Evolutionary conservation across 2,888 invertebrate genomes (phyloP), one percentile per base, ranked within the genome.

Genomic region (Chironomus tentans): DNA sequence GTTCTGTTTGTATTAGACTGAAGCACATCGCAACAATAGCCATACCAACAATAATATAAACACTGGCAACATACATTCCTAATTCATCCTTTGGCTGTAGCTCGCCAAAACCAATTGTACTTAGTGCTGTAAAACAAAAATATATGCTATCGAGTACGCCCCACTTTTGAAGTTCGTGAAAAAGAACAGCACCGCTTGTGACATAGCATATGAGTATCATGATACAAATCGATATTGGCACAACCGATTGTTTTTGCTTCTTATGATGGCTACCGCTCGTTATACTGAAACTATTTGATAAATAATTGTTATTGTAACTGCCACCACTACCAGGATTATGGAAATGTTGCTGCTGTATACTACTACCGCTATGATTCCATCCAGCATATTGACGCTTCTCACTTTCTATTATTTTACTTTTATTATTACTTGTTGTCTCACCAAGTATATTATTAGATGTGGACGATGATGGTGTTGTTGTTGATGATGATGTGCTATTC

Each of bases 111-210:
- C 94, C 93, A 79, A 94, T 93, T 12, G 93, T 94, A 24, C 93
- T 92, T 78, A 90, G 85, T 77, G 89, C 91, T 18, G 92, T 91
- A 83, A 92, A 92, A 80, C 92, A 92, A 82, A 92, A 92, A 82
- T 91, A 92, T 77, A 91, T 87, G 47, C 96, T 95, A 81, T 97
- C 97, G 74, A 97, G 86, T 61, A 94, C 88, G 77, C 90, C 91
- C 98, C 98, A 98, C 79, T 90, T 89, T 83, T 98, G 98, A 82
- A 97, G 91, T 75, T 92, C 87, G 77, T 93, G 91, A 84, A 98
- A 98, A 78, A 98, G 87, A 77, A 94, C 86, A 0, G 97, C 93
- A 13, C 98, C 98, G 48, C 94, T 90, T 77, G 92, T 91, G 80
- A 98, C 89, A 84, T 98, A 98, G 79, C 91, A 87, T 70, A 94